phyloP scores from a whole-genome alignment of 2,797 vertebrate species.

The Nyctibius grandis region DNA sequence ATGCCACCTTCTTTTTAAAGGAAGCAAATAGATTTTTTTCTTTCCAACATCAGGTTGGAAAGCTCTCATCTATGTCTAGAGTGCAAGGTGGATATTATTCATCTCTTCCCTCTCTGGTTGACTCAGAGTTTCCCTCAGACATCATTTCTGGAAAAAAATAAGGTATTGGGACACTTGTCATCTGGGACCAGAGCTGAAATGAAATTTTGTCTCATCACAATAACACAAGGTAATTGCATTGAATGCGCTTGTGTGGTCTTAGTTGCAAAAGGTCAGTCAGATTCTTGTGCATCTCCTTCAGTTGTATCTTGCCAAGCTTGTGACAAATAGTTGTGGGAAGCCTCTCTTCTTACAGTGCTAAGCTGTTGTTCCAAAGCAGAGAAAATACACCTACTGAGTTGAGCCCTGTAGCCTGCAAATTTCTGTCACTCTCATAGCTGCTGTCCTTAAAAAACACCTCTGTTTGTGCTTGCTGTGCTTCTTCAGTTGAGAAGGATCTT shows the following conservation, averaged over 20 bases:
- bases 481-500: background rate
- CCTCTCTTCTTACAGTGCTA: background rate
- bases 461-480: background rate
- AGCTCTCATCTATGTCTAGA: background rate
- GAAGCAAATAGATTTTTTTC: background rate
- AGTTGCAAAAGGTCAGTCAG: background rate
- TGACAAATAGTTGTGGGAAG: background rate
- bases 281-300: background rate
- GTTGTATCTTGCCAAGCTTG: background rate
- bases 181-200: background rate
- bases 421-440: background rate
- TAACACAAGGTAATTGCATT: conserved; percentile 13
- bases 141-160: background rate
- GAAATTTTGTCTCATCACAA: conserved; percentile 8
- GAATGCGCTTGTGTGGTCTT: background rate
- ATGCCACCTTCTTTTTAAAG: background rate
- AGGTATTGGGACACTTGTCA: background rate
- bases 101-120: background rate
- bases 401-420: background rate
- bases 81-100: background rate
- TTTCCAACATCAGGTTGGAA: background rate
- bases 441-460: background rate
- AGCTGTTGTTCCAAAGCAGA: background rate
- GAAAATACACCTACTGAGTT: background rate
- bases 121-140: conserved; percentile 29